Percentiles rank a stretch among this genome's conserved stretches.
These are phyloP conservation scores for Tetrao urogallus DNA, from an alignment of 2,113 vertebrate species.

Conservation along the genomic window DNA sequence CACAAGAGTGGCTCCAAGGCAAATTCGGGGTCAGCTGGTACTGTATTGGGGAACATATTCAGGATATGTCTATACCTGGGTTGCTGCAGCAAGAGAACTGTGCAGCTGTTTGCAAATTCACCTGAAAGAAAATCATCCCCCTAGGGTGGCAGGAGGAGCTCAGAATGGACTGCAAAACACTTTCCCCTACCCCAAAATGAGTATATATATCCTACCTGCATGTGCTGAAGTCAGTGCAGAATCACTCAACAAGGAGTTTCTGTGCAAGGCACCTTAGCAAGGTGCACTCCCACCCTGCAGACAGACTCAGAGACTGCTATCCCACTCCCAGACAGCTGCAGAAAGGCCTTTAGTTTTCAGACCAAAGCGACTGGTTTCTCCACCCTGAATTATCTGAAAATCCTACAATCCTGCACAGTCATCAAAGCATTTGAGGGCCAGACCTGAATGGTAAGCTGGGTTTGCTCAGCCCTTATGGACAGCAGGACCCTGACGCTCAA, in stretches of 20 bases:
- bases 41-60: not conserved
- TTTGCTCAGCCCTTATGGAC: not conserved
- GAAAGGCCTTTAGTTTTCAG: not conserved
- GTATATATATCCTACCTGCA: not conserved
- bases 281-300: not conserved
- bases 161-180: not conserved
- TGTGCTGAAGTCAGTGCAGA: not conserved
- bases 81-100: not conserved
- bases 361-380: not conserved
- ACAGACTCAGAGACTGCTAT: not conserved
- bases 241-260: accelerated
- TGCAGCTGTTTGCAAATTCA: not conserved
- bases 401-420: not conserved
- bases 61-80: not conserved
- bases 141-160: not conserved
- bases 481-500: not conserved
- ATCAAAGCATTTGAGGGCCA: not conserved
- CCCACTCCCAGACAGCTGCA: not conserved
- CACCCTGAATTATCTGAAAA: not conserved
- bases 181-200: not conserved
- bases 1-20: not conserved
- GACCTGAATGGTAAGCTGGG: not conserved
- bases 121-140: not conserved
- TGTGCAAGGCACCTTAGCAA: not conserved
- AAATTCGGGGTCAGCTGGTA: not conserved